These are phyloP conservation scores for Bufo gargarizans DNA, from an alignment of 2,113 vertebrate species.

Conservation along the genomic window DNA sequence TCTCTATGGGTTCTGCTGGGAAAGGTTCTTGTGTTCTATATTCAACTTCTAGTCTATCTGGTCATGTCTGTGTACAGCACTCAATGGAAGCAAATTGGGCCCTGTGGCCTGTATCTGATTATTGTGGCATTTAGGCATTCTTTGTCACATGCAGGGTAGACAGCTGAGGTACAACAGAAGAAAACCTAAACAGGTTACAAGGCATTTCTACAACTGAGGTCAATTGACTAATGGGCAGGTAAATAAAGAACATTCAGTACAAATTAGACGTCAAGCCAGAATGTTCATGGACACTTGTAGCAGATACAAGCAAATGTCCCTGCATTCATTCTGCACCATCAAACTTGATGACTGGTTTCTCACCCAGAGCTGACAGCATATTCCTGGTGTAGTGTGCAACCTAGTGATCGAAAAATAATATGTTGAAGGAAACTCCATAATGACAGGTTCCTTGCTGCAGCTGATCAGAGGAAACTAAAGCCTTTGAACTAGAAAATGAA, in stretches of 20 bases:
- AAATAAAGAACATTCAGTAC: neutral
- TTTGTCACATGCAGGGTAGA: neutral
- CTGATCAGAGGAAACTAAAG: neutral
- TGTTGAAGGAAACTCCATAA: neutral
- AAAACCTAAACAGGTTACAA: neutral
- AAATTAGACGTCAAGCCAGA: neutral
- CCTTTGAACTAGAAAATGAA: conserved; percentile 31
- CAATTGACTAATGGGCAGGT: neutral
- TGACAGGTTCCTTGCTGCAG: neutral
- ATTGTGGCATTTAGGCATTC: neutral
- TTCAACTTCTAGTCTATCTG: no score
- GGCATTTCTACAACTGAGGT: neutral
- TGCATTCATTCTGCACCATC: neutral
- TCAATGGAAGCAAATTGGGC: no score
- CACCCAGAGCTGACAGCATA: neutral
- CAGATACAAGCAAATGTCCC: neutral
- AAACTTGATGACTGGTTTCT: neutral
- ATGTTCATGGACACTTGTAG: neutral
- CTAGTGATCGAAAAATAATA: neutral
- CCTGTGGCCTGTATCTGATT: neutral
- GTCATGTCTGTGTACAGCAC: no score
- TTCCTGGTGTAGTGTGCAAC: neutral
- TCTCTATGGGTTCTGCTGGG: no score
- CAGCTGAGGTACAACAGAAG: neutral
- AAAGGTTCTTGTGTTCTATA: no score